Evolutionary conservation across 1,140 invertebrate species (phyloP), one percentile per base, ranked within the genome.

Genomic region (Aphaenogaster ashmeadi): DNA sequence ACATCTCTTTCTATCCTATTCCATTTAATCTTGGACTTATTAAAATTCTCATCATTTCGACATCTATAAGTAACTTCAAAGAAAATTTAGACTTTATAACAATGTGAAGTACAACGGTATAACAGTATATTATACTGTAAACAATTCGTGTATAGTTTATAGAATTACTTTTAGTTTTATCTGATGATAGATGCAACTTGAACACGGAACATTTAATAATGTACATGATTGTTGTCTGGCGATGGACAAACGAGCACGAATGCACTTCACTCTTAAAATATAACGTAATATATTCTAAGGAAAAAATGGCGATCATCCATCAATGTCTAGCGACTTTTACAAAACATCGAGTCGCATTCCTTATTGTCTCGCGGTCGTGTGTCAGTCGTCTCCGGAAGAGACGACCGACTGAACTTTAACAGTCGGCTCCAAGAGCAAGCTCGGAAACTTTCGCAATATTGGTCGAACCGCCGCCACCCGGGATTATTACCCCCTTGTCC

Each of bases 401-500:
- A 80, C 67, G 54, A 84, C 81, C 75, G 85, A 38, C 9, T 75
- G 72, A 93, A 92, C 86, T 92, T 89, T 71, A 89, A 91, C 89
- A 79, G 85, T 74, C 66, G 21, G 41, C 41, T 50, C 86, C 84
- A 80, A 71, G 80, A 90, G 50, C 33, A 84, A 88, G 50, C 60
- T 69, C 72, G 80, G 64, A 92, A 93, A 93, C 88, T 93, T 93
- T 92, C 78, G 90, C 89, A 93, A 93, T 93, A 93, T 92, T 90
- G 80, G 88, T 90, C 77, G 90, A 64, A 81, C 69, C 89, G 52
- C 69, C 84, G 50, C 69, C 88, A 58, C 87, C 56, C 47, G 71
- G 64, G 77, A 90, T 91, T 90, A 91, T 91, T 91, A 81, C 75
- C 89, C 71, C 52, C 85, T 90, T 86, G 86, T 90, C 77, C 89